phyloP scores from a whole-genome alignment of 2,113 vertebrate species.

The Montifringilla adamsi region DNA sequence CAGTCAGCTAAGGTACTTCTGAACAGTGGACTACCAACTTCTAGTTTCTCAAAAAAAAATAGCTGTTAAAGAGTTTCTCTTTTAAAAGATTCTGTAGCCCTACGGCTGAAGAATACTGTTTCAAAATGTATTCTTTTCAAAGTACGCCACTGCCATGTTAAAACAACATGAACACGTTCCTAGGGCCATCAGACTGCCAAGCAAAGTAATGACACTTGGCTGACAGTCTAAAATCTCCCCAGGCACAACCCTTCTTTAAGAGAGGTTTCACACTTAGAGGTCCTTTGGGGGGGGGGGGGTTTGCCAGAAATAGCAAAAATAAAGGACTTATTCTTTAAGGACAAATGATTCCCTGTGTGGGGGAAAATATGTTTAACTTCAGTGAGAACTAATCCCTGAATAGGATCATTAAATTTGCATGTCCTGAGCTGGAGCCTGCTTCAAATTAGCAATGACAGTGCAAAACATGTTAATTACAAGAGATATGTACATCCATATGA shows the following conservation, averaged over 20 bases:
- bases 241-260: neutral
- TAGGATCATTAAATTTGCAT: neutral
- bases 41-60: neutral
- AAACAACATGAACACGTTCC: neutral
- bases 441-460: neutral
- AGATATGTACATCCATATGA: constrained; percentile 45
- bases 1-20: neutral
- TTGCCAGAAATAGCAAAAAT: neutral
- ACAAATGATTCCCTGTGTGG: neutral
- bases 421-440: constrained; percentile 21
- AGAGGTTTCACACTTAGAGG: neutral
- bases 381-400: neutral
- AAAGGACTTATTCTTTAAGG: neutral
- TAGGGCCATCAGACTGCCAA: neutral
- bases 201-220: neutral
- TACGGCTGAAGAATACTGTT: neutral
- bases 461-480: constrained; percentile 52
- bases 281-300: neutral
- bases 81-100: neutral
- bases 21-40: neutral
- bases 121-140: neutral
- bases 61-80: neutral
- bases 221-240: neutral
- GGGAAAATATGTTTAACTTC: neutral
- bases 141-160: neutral